Conservation (phyloP, 2,113 vertebrate genomes). For the Hyaena hyaena region DNA sequence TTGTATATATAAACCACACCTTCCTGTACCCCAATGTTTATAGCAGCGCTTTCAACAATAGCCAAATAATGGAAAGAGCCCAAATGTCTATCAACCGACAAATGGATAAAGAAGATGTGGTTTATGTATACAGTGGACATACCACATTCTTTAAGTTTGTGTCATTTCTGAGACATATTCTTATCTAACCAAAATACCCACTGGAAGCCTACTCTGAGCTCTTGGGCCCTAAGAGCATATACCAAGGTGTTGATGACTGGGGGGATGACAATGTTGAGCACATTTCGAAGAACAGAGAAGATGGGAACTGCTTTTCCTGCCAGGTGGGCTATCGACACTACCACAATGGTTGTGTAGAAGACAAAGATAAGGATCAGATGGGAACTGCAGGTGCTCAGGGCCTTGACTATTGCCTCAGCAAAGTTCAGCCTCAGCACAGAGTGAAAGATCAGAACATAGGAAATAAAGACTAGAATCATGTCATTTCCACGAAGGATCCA, state of each 20-base stretch:
- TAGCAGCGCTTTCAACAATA: too few relatives aligned
- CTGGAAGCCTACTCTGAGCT: slow-evolving; percentile 63
- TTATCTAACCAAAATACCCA: background rate
- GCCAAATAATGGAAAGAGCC: too few relatives aligned
- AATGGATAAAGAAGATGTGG: too few relatives aligned
- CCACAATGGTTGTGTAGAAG: slow-evolving; percentile 49
- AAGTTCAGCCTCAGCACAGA: slow-evolving; percentile 51
- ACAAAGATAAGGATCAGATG: slow-evolving; percentile 76
- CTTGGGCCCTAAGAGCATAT: slow-evolving; percentile 75
- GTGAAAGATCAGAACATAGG: slow-evolving; percentile 71
- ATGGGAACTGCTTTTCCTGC: background rate
- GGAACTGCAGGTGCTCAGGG: slow-evolving; percentile 75
- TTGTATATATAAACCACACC: too few relatives aligned
- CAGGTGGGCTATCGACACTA: slow-evolving; percentile 42
- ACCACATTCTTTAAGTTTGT: background rate
- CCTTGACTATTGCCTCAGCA: slow-evolving; percentile 8
- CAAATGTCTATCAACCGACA: too few relatives aligned
- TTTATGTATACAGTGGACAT: background rate
- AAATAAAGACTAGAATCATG: slow-evolving; percentile 41
- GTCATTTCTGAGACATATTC: slow-evolving; percentile 4
- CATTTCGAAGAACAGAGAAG: slow-evolving; percentile 59
- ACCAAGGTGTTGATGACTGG: slow-evolving; percentile 74
- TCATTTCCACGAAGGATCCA: slow-evolving; percentile 63
- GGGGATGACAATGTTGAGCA: slow-evolving; percentile 70
- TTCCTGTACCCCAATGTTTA: too few relatives aligned